Base-by-base conservation (phyloP, 2,113 vertebrate genomes). In the Phocoena sinus region DNA sequence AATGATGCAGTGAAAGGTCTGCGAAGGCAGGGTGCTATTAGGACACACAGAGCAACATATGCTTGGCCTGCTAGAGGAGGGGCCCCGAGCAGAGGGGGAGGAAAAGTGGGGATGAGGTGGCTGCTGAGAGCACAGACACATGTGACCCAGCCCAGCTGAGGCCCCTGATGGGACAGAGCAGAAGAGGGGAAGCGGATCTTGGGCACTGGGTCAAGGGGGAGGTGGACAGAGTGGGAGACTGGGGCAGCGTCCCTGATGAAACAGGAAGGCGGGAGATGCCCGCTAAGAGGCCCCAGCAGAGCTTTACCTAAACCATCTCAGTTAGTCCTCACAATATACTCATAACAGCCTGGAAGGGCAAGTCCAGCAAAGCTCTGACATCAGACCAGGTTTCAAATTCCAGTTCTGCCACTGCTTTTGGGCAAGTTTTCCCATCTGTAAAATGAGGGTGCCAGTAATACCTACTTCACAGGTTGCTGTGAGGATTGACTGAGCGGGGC, bases 251-350 rank as follows among this genome's bases (percentile, higher is more conserved):
- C 33, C 68, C 47, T 68, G 18, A 50, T 10, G 28, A 92, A 90
- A 31, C 13, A 38, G 56, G 74, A 94, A 96, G 47, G 50, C 56
- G 20, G 56, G 15, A 56, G 76, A 70, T 6, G 44, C 56, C 56
- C 15, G 41, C 25, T 53, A 38, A 85, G 33, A 60, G 62, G 38
- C 23, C 28, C 33, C 50, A 73, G 73, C 20, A 80, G 58, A 73
- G 33, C 74, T 68, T 36, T 62, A 63, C 50, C 38, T 60, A 80
- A 44, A 84, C 26, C 33, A 38, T 7, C 8, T 77, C 31, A 13
- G 21, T 50, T n/a, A 92, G 71, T 77, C 73, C 65, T 92, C 87
- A 84, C 36, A 67, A 10, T 60, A 28, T 11, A 62, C 70, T 50
- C 71, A 80, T 4, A 67, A 81, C 33, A 53, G 25, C 56, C 53